Base-by-base conservation (phyloP, 2,888 invertebrate genomes). In the Noctuana brunneofusca region DNA sequence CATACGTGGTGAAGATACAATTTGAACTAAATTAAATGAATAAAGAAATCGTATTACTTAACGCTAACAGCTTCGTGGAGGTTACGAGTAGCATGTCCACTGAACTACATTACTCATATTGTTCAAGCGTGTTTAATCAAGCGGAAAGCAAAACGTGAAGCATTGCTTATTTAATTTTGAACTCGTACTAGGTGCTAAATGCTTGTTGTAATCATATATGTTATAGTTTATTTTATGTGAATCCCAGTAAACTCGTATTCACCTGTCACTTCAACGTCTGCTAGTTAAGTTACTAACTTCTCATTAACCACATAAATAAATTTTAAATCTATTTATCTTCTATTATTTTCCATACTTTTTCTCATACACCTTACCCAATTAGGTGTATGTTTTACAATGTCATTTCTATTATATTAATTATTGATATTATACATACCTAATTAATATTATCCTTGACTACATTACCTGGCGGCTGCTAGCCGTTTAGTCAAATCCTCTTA, bases 1-100 rank as follows among this genome's bases (percentile, higher is more conserved):
- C 18, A 56, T 35, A 24, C 54, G 30, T 43, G 38, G 22, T 58
- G 50, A 38, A 52, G 55, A 62, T 49, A 4, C n/a, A 58, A 56
- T 30, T 24, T 12, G 14, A 24, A 49, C 4, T 18, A 18, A 41
- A 11, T 9, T 18, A 4, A 3, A 18, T 18, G n/a, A 6, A 3
- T 16, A 8, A 16, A 14, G 2, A 38, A 38, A n/a, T 38, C 14
- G 14, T 14, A 20, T 9, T 20, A 11, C 46, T 11, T 11, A 18
- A 16, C 8, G 8, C 3, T 14, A 41, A 16, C 16, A 43, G 11
- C 46, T 18, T 46, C 20, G 20, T 20, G 38, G n/a, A n/a, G n/a
- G n/a, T n/a, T n/a, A 38, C 30, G 8, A 2, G 14, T 14, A 46
- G 18, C 20, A 46, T 20, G 18, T 11, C 20, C 46, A 22, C 46